phyloP scores from a whole-genome alignment of 2,113 vertebrate genomes.

The Bathybates hornii region DNA sequence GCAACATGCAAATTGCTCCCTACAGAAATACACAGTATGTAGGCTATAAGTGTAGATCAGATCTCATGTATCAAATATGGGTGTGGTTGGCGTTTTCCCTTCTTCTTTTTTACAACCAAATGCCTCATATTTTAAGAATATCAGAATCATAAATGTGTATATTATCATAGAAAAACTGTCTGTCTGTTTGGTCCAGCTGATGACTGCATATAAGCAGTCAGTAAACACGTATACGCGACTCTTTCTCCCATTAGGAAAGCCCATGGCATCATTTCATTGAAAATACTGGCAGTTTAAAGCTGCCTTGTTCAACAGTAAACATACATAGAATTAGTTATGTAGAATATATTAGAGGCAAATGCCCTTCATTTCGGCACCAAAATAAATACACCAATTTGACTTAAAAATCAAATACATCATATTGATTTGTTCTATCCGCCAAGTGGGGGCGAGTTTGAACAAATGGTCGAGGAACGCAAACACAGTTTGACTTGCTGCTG shows the following conservation, averaged over 20 bases:
- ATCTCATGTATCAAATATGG: background rate
- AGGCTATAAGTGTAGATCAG: background rate
- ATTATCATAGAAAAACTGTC: background rate
- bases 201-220: slow-evolving; percentile 23
- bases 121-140: background rate
- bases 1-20: slow-evolving; percentile 57
- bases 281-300: background rate
- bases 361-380: background rate
- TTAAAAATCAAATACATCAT: background rate
- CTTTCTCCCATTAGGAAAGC: background rate
- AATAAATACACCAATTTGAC: background rate
- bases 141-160: background rate
- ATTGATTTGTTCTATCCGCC: background rate
- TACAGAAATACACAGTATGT: background rate
- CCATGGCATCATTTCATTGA: background rate
- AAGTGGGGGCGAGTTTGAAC: background rate
- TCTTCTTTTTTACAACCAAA: background rate
- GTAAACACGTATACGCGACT: slow-evolving; percentile 35
- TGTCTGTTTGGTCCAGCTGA: slow-evolving; percentile 15
- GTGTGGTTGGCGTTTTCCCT: background rate
- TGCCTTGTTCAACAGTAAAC: background rate
- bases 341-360: background rate
- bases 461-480: background rate
- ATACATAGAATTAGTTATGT: background rate
- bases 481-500: background rate